Evolutionary conservation across 2,113 vertebrate genomes (phyloP).

Genomic region (Zapus hudsonius): DNA sequence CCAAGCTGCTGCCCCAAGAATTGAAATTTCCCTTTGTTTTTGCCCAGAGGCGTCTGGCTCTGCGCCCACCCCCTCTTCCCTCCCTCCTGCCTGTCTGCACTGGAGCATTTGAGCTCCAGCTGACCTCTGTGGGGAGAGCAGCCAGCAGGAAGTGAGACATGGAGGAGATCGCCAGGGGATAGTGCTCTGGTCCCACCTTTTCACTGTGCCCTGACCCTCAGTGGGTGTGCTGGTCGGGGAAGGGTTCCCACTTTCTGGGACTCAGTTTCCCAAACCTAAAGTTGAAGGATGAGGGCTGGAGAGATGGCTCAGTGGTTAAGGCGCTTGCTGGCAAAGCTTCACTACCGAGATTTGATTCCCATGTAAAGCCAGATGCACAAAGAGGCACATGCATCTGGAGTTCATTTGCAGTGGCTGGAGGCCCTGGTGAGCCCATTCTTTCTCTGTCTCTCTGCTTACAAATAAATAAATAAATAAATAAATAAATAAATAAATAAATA

Average conservation of each 20-base stretch:
- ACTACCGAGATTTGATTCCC: no score
- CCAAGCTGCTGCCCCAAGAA: background rate
- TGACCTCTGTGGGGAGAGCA: background rate
- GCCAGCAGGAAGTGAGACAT: background rate
- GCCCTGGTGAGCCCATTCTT: no score
- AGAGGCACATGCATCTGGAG: no score
- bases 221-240: background rate
- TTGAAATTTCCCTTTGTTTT: constrained; percentile 62
- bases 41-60: constrained; percentile 61
- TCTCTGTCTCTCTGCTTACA: no score
- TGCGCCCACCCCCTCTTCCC: background rate
- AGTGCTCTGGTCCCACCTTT: background rate
- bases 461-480: no score
- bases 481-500: no score
- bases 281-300: background rate
- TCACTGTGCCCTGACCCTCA: rapidly evolving
- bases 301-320: no score
- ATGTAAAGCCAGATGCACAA: no score
- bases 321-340: no score
- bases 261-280: background rate
- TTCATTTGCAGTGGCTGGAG: no score
- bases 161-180: background rate
- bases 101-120: background rate
- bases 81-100: background rate
- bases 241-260: background rate